phyloP scores from a whole-genome alignment of 2,888 invertebrate genomes.

The Leptothorax acervorum region DNA sequence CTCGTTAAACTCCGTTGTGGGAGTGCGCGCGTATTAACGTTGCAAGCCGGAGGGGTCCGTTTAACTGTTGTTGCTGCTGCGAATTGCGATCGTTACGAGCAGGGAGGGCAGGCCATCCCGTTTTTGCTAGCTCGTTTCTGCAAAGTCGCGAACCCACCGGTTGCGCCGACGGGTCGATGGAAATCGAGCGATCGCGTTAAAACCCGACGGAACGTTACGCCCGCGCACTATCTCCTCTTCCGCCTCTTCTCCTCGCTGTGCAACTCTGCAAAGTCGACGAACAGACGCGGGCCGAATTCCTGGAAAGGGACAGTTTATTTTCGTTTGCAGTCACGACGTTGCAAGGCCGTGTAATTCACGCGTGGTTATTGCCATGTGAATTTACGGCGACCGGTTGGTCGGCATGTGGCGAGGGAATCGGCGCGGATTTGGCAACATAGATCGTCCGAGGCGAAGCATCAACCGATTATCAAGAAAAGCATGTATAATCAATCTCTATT shows the following conservation, averaged over 20 bases:
- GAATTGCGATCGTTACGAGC: background rate
- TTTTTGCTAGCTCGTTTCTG: slow-evolving; percentile 24
- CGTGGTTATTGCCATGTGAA: slow-evolving; percentile 13
- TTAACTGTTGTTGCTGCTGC: slow-evolving; percentile 33
- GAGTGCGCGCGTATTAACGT: slow-evolving; percentile 26
- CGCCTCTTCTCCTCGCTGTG: background rate
- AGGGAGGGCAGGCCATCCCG: background rate
- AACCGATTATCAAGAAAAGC: background rate
- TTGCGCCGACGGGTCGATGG: slow-evolving; percentile 23
- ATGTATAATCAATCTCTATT: background rate
- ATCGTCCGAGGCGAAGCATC: background rate
- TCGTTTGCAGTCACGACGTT: slow-evolving; percentile 21
- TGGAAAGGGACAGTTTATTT: slow-evolving; percentile 37
- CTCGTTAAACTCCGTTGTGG: slow-evolving; percentile 44
- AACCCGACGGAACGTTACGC: slow-evolving; percentile 7
- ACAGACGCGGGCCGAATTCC: slow-evolving; percentile 8
- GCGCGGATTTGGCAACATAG: background rate
- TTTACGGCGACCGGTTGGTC: slow-evolving; percentile 40
- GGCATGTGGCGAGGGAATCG: slow-evolving; percentile 16
- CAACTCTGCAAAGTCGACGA: slow-evolving; percentile 10
- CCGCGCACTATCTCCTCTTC: background rate
- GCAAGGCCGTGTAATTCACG: slow-evolving; percentile 33
- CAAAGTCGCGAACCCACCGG: slow-evolving; percentile 29
- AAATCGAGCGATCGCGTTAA: slow-evolving; percentile 30
- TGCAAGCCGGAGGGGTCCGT: slow-evolving; percentile 36